Evolutionary conservation across 2,113 vertebrate species (phyloP).

Genomic region (Thamnophis sirtalis): DNA sequence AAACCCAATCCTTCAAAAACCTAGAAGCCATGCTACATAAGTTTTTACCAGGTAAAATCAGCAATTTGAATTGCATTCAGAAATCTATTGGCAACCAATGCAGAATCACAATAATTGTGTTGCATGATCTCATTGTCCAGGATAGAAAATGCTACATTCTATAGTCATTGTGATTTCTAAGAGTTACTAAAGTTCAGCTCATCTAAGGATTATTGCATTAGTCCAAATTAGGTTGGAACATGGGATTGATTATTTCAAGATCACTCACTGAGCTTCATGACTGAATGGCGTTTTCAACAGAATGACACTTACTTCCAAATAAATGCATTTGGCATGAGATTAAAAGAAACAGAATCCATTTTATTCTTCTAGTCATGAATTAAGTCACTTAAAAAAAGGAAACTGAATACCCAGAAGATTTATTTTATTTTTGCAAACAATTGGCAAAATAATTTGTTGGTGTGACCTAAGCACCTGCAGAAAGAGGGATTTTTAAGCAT

Average conservation of each 20-base stretch:
- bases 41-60: neutral
- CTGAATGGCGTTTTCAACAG: neutral
- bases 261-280: neutral
- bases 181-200: neutral
- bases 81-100: neutral
- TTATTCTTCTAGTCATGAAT: neutral
- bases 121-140: neutral
- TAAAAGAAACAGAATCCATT: neutral
- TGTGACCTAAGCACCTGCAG: neutral
- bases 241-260: neutral
- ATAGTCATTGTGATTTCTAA: neutral
- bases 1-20: neutral
- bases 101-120: neutral
- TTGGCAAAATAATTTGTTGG: neutral
- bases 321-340: neutral
- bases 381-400: neutral
- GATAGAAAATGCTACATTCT: neutral
- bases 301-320: neutral
- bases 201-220: neutral
- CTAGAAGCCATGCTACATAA: neutral
- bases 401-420: neutral
- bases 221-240: neutral
- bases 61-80: neutral
- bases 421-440: neutral
- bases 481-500: neutral